Evolutionary conservation across 2,113 vertebrate genomes (phyloP).

Genomic region (Malurus cyaneus): DNA sequence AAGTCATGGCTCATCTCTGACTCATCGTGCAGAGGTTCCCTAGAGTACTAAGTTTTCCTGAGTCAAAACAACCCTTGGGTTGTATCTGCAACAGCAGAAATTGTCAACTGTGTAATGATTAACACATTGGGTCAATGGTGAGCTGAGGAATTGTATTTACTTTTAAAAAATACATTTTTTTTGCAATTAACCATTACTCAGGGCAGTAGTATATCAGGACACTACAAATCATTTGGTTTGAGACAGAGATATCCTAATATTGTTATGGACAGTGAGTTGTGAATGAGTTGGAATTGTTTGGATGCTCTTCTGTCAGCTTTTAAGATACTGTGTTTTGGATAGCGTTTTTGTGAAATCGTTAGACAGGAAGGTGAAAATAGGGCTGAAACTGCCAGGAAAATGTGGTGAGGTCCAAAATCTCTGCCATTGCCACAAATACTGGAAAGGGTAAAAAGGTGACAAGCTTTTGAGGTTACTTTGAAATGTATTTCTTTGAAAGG

Average conservation of each 20-base stretch:
- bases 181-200: neutral
- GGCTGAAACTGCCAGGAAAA: neutral
- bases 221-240: neutral
- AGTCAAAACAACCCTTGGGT: neutral
- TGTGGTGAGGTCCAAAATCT: neutral
- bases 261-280: neutral
- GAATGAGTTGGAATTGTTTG: neutral
- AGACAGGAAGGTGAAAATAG: neutral
- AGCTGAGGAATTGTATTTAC: neutral
- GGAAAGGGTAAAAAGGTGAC: neutral
- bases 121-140: neutral
- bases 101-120: neutral
- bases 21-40: neutral
- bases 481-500: neutral
- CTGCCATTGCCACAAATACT: neutral
- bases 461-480: neutral
- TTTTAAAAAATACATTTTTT: neutral
- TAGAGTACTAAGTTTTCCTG: neutral
- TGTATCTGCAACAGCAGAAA: neutral
- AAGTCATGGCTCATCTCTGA: neutral
- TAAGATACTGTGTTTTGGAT: neutral
- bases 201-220: neutral
- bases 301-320: neutral
- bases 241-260: neutral
- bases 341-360: neutral